Conservation (phyloP, 2,113 vertebrate genomes). For the Cinclus mexicanus region DNA sequence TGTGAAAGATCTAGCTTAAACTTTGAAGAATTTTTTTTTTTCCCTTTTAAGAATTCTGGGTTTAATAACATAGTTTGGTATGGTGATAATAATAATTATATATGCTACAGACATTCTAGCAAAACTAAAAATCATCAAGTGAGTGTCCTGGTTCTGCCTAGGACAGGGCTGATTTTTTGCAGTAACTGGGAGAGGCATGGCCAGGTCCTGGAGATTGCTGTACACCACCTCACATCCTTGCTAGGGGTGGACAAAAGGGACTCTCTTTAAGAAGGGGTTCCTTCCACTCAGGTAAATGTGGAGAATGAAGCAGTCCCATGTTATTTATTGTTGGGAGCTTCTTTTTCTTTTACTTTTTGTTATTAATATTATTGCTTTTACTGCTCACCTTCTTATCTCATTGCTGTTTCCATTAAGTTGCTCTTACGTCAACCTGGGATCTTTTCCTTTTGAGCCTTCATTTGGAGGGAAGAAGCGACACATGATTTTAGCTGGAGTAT, state of each 20-base stretch:
- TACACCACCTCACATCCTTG: background rate
- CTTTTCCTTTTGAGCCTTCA: background rate
- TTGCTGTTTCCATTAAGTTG: background rate
- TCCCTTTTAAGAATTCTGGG: background rate
- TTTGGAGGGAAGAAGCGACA: background rate
- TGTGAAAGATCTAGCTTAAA: background rate
- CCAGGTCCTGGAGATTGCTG: no score
- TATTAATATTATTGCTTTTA: background rate
- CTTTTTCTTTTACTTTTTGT: background rate
- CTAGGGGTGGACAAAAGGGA: background rate
- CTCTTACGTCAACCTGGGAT: background rate
- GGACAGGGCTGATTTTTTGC: background rate
- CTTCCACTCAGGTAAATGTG: background rate
- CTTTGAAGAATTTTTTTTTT: background rate
- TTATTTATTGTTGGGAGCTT: background rate
- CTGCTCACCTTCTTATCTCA: background rate
- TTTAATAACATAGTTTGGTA: background rate
- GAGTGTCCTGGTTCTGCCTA: background rate
- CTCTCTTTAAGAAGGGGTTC: background rate
- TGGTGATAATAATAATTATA: background rate
- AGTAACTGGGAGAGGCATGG: background rate
- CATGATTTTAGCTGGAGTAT: background rate
- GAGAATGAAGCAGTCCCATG: rapidly evolving
- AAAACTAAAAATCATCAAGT: background rate
- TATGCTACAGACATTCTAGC: background rate